Base-by-base conservation (phyloP, 1,140 invertebrate genomes). In the Trichoplusia ni region DNA sequence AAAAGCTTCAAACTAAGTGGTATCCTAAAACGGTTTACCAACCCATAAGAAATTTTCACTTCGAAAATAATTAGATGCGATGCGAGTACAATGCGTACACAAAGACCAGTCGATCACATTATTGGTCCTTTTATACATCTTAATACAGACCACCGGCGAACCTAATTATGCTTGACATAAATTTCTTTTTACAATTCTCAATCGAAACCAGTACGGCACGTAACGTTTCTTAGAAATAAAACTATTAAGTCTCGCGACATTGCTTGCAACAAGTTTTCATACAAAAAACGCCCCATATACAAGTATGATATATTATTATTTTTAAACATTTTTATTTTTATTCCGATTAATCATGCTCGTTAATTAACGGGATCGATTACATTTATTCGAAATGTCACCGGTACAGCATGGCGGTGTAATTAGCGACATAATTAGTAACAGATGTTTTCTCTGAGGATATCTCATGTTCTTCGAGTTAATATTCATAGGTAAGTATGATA, bases 371-470 rank as follows among this genome's bases (percentile, higher is more conserved):
- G 38, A 75, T 77, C 72, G 67, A 70, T 75, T 69, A 70, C 61
- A 70, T 65, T 72, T 72, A 68, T 69, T 70, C 65, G 69, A 72
- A 77, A 77, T 71, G 72, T 74, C 72, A 67, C 33, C 69, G 51
- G 25, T 61, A 31, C 35, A 25, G 18, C 47, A 61, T 51, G 47
- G 54, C 42, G 70, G 71, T 67, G 35, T 67, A 73, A 75, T 70
- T 77, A 72, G 33, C 47, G 14, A 44, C 9, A 13, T 60, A 47
- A 60, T 60, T 47, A 60, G 27, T 35, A 35, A 60, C 40, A 60
- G 29, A 60, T 60, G 56, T 46, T 29, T 44, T 37, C 9, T 38
- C 29, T 47, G 13, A 14, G 23, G 29, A 29, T 47, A 29, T 16
- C 9, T 47, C 4, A 14, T 47, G 23, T 47, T 13, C 44, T 47